A percentile compares a stretch with the other conserved stretches of the same genome.
phyloP scores from a whole-genome alignment of 2,797 vertebrate species.

The Vireo griseus region DNA sequence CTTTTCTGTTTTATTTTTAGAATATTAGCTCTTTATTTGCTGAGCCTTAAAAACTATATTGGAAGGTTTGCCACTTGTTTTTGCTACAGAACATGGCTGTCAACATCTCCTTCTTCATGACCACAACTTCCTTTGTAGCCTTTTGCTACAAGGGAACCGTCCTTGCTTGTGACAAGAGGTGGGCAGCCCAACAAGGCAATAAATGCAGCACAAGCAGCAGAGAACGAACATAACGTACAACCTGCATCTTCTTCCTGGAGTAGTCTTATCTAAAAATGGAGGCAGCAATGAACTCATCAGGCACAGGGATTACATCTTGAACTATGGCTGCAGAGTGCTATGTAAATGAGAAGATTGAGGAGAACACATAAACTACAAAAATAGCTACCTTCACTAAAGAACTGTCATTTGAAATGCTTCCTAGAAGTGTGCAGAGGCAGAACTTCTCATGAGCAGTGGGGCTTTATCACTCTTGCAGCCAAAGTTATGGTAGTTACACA shows the following conservation, averaged over 20 bases:
- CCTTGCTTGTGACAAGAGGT: neutral
- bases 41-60: neutral
- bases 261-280: neutral
- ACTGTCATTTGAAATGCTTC: neutral
- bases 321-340: neutral
- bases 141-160: neutral
- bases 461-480: neutral
- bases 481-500: neutral
- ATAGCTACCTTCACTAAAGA: neutral
- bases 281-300: neutral
- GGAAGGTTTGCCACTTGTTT: neutral
- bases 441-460: neutral
- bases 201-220: neutral
- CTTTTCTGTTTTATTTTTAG: neutral
- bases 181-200: neutral
- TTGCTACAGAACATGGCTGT: neutral
- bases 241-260: neutral
- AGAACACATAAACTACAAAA: neutral
- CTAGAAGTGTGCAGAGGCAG: neutral
- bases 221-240: neutral
- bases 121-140: neutral
- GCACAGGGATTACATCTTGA: neutral
- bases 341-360: neutral
- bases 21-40: neutral
- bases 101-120: neutral